Evolutionary conservation across 2,888 invertebrate genomes (phyloP), one percentile per base, ranked within the genome.

Genomic region (Sphaerophoria rueppellii): DNA sequence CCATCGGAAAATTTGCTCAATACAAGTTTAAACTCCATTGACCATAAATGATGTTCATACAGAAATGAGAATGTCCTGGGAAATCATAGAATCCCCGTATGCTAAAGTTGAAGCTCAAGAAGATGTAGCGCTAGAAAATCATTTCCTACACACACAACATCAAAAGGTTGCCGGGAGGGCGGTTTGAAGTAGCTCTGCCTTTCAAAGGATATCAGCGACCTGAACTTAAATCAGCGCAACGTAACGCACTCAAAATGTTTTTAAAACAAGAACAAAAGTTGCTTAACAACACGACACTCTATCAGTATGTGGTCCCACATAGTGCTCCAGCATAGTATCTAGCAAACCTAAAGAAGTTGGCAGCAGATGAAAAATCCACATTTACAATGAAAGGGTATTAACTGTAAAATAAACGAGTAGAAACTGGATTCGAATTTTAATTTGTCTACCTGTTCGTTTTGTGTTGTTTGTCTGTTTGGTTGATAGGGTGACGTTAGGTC

Each of bases 331-430:
- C 60, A 16, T 24, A 40, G 40, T 58, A 37, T 16, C 16, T 58
- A 16, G 40, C 58, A 24, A 34, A 34, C 9, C 43, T 87, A 1
- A 70, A 55, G 11, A 65, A 75, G 48, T 50, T 78, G 7, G 82
- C 87, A 32, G 14, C 34, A 2, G 76, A 83, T 14, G 82, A 43
- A 43, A 11, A 7, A 9, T 7, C 60, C 6, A 69, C 46, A 2
- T 83, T 46, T 57, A 87, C 87, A 1, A n/a, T n/a, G n/a, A n/a
- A n/a, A n/a, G n/a, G n/a, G n/a, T n/a, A n/a, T n/a, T n/a, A n/a
- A n/a, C n/a, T n/a, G n/a, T n/a, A n/a, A n/a, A n/a, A n/a, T n/a
- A n/a, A n/a, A n/a, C n/a, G n/a, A n/a, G n/a, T n/a, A n/a, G n/a
- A n/a, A n/a, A n/a, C n/a, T n/a, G n/a, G n/a, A n/a, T n/a, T n/a